These are phyloP conservation scores for Synanthedon myopaeformis DNA, from an alignment of 2,888 invertebrate species.

Conservation along the genomic window DNA sequence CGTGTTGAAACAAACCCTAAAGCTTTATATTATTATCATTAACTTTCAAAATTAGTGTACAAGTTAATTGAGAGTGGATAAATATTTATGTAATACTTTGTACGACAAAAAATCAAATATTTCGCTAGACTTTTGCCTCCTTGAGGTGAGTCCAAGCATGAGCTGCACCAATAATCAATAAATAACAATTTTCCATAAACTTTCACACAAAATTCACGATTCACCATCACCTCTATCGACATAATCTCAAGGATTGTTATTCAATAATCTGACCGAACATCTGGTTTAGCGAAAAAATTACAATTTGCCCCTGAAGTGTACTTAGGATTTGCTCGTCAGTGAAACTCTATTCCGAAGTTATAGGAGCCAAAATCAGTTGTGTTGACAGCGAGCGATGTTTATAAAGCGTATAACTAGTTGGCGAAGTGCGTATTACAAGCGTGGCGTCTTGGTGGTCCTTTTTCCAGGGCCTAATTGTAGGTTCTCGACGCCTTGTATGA, in stretches of 20 bases:
- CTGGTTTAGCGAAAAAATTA: slow-evolving; percentile 20
- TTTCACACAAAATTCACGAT: slow-evolving; percentile 7
- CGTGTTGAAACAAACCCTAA: no score
- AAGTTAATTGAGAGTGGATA: no score
- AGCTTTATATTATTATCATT: no score
- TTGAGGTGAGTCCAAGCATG: slow-evolving; percentile 13
- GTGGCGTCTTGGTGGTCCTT: slow-evolving; percentile 35
- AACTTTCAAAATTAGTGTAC: no score
- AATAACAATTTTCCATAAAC: slow-evolving; percentile 42
- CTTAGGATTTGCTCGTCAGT: slow-evolving; percentile 10
- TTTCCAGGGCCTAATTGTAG: slow-evolving; percentile 55
- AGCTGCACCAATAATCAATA: slow-evolving; percentile 56
- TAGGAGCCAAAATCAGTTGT: neutral
- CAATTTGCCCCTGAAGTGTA: slow-evolving; percentile 26
- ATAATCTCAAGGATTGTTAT: slow-evolving; percentile 11
- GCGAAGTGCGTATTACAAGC: slow-evolving; percentile 57
- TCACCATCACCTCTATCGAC: slow-evolving; percentile 2
- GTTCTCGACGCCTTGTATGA: slow-evolving; percentile 61
- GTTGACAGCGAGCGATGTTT: slow-evolving; percentile 12
- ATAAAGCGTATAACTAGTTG: slow-evolving; percentile 44
- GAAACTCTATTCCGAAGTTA: slow-evolving; percentile 8
- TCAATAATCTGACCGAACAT: slow-evolving; percentile 7
- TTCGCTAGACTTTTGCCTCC: slow-evolving; percentile 30
- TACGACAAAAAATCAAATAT: slow-evolving; percentile 14
- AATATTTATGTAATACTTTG: no score